Conservation (phyloP, 1,140 invertebrate species). For the Drosophila novamexicana region DNA sequence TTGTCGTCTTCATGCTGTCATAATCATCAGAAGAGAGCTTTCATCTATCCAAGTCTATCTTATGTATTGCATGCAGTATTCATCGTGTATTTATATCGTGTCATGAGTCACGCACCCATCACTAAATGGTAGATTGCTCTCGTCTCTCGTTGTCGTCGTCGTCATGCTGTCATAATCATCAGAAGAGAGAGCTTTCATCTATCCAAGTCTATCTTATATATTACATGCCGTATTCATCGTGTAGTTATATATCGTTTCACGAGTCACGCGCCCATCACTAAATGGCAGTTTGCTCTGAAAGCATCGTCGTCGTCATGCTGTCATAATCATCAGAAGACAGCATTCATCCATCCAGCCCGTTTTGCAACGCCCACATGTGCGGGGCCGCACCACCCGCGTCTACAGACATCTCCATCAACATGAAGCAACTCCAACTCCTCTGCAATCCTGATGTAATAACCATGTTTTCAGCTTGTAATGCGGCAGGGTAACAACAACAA, state of each 20-base stretch:
- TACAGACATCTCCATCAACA: constrained; percentile 10
- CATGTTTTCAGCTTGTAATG: constrained; percentile 84
- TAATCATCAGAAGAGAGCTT: too few relatives aligned
- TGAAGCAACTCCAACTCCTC: constrained; percentile 30
- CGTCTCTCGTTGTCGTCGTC: too few relatives aligned
- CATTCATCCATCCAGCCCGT: constrained; percentile 64
- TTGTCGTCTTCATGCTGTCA: too few relatives aligned
- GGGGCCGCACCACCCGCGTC: constrained; percentile 6
- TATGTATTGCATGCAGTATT: too few relatives aligned
- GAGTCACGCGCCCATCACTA: not conserved
- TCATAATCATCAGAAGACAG: constrained; percentile 83
- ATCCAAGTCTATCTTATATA: too few relatives aligned
- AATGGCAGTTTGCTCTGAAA: not conserved
- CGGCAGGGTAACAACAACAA: constrained; percentile 68
- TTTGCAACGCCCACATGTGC: constrained; percentile 76
- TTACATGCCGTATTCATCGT: too few relatives aligned
- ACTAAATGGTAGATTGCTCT: not conserved
- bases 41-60: not conserved
- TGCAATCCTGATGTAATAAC: constrained; percentile 81
- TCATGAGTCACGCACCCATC: not conserved
- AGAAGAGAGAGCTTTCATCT: too few relatives aligned
- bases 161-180: too few relatives aligned
- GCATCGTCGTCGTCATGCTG: constrained; percentile 72
- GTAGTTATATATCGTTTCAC: not conserved
- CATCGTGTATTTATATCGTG: too few relatives aligned